phyloP scores from a whole-genome alignment of 30 jellyfish, hydroid and myxozoan genomes.

The Chrysaora quinquecirrha region DNA sequence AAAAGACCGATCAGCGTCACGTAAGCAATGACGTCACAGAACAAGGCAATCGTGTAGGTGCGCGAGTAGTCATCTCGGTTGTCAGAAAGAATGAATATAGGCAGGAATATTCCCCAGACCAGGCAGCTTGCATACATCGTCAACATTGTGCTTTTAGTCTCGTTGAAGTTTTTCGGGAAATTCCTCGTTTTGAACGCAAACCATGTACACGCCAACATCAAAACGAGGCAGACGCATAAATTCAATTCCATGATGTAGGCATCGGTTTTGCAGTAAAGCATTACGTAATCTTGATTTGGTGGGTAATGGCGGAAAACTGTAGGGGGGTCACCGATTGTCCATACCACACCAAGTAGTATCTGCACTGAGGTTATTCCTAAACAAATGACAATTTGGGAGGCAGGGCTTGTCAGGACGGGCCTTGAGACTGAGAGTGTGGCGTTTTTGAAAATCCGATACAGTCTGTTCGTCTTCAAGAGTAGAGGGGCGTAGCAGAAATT shows the following conservation, averaged over 20 bases:
- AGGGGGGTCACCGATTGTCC: constrained; percentile 88
- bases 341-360: constrained; percentile 78
- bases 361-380: constrained; percentile 77
- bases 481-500: constrained; percentile 88
- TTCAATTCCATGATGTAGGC: constrained; percentile 70
- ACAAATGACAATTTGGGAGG: constrained; percentile 66
- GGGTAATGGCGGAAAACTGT: constrained; percentile 65
- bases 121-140: constrained; percentile 95
- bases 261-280: constrained; percentile 73
- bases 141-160: constrained; percentile 90
- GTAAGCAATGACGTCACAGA: constrained; percentile 81
- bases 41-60: constrained; percentile 54
- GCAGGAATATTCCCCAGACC: constrained; percentile 94
- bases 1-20: constrained; percentile 88
- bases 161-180: constrained; percentile 96
- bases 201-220: constrained; percentile 93
- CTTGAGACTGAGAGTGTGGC: constrained; percentile 79
- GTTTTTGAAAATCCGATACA: constrained; percentile 78
- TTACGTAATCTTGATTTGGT: constrained; percentile 38
- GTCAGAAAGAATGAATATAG: constrained; percentile 69
- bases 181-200: constrained; percentile 95
- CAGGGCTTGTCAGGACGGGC: constrained; percentile 88
- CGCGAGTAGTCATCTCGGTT: constrained; percentile 57
- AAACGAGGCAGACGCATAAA: constrained; percentile 81
- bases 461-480: constrained; percentile 83